phyloP scores from a whole-genome alignment of 2,113 vertebrate genomes.

The Grammomys surdaster region DNA sequence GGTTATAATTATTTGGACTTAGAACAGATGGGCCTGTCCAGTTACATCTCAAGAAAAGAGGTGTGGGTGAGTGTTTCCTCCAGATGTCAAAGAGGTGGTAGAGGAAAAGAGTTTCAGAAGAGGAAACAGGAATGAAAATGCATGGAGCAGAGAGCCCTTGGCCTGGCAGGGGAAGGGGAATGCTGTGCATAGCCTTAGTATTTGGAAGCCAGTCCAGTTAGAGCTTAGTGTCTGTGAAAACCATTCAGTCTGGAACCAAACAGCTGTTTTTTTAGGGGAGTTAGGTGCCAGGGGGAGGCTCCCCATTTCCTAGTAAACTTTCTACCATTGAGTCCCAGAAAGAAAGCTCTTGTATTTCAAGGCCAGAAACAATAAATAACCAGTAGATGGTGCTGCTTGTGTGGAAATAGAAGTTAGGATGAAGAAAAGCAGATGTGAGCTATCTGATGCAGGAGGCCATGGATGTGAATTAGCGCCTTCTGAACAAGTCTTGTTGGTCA shows the following conservation, averaged over 20 bases:
- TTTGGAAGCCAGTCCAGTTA: neutral
- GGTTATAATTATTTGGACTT: neutral
- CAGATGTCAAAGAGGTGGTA: neutral
- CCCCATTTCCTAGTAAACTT: neutral
- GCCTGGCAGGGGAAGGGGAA: neutral
- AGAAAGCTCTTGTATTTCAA: neutral
- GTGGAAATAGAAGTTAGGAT: neutral
- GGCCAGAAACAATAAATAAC: neutral
- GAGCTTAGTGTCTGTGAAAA: neutral
- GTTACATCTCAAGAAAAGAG: neutral
- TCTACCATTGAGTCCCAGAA: neutral
- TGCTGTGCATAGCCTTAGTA: neutral
- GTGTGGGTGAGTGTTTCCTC: neutral
- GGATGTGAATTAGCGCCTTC: neutral
- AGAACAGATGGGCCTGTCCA: neutral
- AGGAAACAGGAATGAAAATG: neutral
- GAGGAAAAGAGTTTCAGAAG: slow-evolving; percentile 15
- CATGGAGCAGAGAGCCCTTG: neutral
- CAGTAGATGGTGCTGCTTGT: neutral
- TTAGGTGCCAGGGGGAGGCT: neutral
- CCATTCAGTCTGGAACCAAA: neutral
- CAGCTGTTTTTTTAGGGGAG: neutral
- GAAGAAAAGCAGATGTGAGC: neutral
- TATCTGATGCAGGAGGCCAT: neutral
- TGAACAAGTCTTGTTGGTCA: neutral